phyloP scores from a whole-genome alignment of 2,113 vertebrate genomes.

The Dissostichus mawsoni region DNA sequence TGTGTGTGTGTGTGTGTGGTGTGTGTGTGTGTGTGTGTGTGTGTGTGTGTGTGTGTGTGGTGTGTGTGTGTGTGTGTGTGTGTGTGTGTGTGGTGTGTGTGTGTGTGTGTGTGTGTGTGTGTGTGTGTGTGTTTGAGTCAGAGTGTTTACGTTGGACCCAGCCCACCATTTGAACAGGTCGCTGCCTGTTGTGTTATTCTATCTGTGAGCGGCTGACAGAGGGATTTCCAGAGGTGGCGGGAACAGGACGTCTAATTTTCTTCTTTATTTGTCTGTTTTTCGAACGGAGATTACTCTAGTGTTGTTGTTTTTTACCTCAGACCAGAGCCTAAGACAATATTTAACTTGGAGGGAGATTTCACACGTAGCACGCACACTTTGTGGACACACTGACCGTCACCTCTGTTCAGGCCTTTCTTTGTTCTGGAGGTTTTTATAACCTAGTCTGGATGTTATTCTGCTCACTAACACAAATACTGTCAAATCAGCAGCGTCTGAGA shows the following conservation, averaged over 20 bases:
- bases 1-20: conserved; percentile 13
- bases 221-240: conserved; percentile 42
- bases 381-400: not conserved
- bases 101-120: not conserved
- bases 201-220: conserved; percentile 42
- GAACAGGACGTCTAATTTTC: conserved; percentile 39
- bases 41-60: conserved; percentile 13
- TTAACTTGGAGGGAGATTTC: conserved; percentile 46
- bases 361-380: conserved; percentile 35
- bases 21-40: conserved; percentile 32
- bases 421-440: conserved; percentile 8
- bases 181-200: conserved; percentile 49
- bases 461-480: conserved; percentile 3
- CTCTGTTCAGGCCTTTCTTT: conserved; percentile 4
- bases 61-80: conserved; percentile 24
- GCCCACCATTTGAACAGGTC: conserved; percentile 54
- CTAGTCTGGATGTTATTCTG: not conserved
- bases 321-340: conserved; percentile 23
- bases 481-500: conserved; percentile 10
- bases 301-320: not conserved
- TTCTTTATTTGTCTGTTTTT: conserved; percentile 41
- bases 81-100: conserved; percentile 7
- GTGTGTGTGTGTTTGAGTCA: conserved; percentile 38
- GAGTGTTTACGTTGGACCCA: conserved; percentile 25
- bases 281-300: conserved; percentile 25